Base-by-base conservation (phyloP, 2,797 vertebrate species). In the Aulostomus chinensis region DNA sequence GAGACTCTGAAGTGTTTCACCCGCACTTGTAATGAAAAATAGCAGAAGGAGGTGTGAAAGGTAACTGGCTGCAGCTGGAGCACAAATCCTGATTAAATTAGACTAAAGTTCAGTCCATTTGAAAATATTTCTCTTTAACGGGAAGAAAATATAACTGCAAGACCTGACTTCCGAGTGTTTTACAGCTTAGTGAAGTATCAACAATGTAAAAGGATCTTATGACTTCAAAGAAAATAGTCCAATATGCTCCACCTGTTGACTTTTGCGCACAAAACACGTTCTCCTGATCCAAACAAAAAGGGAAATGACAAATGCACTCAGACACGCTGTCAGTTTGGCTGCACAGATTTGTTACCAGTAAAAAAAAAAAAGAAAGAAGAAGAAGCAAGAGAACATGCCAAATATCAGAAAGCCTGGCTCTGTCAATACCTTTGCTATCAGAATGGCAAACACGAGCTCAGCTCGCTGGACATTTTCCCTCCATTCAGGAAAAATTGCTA, bases 1-100 rank as follows among this genome's bases (percentile, higher is more conserved):
- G 75, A 69, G 67, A 67, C 56, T 62, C 12, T 55, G 28, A 58
- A 73, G 67, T 66, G 49, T 68, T 76, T 59, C 26, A 66, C 31
- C 45, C 51, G 6, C 24, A 25, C n/a, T n/a, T 43, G 20, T 4
- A 28, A 28, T 9, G 2, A 9, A 28, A 9, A 28, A 28, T 4
- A 10, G 4, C 7, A 28, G 2, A 9, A 28, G 3, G 26, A 25
- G 2, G n/a, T 4, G 9, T 9, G 9, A 9, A 25, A 7, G 24
- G 24, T 25, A 2, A 25, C 24, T 7, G 24, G 24, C 9, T 28
- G 26, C 26, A 28, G 4, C 26, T 28, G 26, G 2, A 28, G 9
- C 26, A 28, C 9, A 28, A 21, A n/a, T n/a, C n/a, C n/a, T n/a
- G 24, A 25, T 25, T 25, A 9, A 7, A 25, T 9, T 9, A 25